Base-by-base conservation (phyloP, 2,888 invertebrate genomes). In the Galeopsomyia nigrocyanea region DNA sequence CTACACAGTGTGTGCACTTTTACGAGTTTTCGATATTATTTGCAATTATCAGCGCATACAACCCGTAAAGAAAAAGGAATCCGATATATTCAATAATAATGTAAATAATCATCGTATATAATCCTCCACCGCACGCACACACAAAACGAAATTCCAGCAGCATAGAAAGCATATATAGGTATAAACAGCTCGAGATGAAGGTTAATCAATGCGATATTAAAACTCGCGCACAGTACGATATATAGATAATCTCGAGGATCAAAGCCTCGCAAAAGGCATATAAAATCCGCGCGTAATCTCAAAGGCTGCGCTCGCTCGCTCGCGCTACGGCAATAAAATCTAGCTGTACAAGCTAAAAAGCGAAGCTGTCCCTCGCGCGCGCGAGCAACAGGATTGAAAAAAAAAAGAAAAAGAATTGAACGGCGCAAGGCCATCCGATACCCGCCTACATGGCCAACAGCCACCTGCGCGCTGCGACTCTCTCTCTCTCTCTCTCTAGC, bases 181-280 rank as follows among this genome's bases (percentile, higher is more conserved):
- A 31, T 31, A 13, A 39, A 39, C 39, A 39, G 5, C 10, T 10
- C 13, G 7, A 7, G 39, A 39, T 39, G 39, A 65, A 49, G 65
- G 21, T 47, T 65, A 65, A 71, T 71, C 60, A 65, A 49, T 71
- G 46, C 21, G 39, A 31, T 60, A 71, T 71, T 61, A 71, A 26
- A 60, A 39, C 39, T 39, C 39, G 10, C 10, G 13, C 7, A 26
- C 26, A 26, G 26, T 26, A 26, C 16, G 53, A 60, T 50, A 69
- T 63, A 26, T 17, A 58, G 55, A 60, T 66, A 39, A 71, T 71
- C 61, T 66, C 55, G 61, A 14, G 47, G 39, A 47, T 47, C 64
- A n/a, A 56, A 64, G 26, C 26, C 26, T 2, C 26, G 26, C 26
- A 5, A 26, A 39, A 53, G 56, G 65, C 66, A 55, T 61, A 5